phyloP scores from a whole-genome alignment of 1,140 invertebrate species.

The Scaptodrosophila lebanonensis region DNA sequence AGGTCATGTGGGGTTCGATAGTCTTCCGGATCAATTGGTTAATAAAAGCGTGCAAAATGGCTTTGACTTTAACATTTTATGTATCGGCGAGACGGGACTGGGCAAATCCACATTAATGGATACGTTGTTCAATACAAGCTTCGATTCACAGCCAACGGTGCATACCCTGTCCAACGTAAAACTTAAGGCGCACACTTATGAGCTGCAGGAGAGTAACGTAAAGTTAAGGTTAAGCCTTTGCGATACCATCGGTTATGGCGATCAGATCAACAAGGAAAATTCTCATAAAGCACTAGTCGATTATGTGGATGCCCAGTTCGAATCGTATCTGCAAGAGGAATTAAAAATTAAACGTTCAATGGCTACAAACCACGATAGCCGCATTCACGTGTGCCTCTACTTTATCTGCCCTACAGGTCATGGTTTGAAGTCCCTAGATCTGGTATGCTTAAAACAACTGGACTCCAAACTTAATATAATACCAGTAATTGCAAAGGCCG shows the following conservation, averaged over 20 bases:
- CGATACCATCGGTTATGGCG: constrained; percentile 98
- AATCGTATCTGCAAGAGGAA: constrained; percentile 98
- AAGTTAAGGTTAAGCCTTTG: constrained; percentile 97
- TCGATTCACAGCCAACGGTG: constrained; percentile 93
- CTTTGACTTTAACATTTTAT: constrained; percentile 98
- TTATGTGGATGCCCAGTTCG: constrained; percentile 99
- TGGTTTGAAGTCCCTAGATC: constrained; percentile 95
- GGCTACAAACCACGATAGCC: constrained; percentile 93
- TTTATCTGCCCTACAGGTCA: constrained; percentile 98
- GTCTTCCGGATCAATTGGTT: constrained; percentile 98
- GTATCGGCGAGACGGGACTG: constrained; percentile 98
- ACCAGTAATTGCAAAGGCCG: constrained; percentile 99
- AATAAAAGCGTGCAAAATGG: constrained; percentile 98
- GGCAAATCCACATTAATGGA: constrained; percentile 99
- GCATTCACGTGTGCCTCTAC: constrained; percentile 98
- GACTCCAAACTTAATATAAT: constrained; percentile 99
- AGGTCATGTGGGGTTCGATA: constrained; percentile 99
- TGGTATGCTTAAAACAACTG: constrained; percentile 99
- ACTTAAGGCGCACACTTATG: constrained; percentile 97
- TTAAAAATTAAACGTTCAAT: constrained; percentile 97
- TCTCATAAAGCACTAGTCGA: constrained; percentile 99
- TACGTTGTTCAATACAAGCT: constrained; percentile 98
- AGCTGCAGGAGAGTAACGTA: constrained; percentile 97
- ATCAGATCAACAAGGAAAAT: constrained; percentile 99
- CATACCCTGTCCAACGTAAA: constrained; percentile 96